phyloP scores from a whole-genome alignment of 2,113 vertebrate species.

The Thalassoma bifasciatum region DNA sequence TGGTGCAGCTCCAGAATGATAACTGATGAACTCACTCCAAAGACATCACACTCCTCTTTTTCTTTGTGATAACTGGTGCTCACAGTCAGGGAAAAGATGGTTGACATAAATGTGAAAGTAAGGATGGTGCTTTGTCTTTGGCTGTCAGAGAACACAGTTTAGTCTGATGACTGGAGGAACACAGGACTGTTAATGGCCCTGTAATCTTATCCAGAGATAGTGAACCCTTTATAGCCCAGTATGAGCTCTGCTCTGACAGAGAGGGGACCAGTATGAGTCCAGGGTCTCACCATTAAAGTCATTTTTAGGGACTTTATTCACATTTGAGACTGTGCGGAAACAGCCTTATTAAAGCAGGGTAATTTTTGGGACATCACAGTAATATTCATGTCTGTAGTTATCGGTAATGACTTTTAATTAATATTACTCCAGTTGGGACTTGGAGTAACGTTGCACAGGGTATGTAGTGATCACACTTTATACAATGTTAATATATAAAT shows the following conservation, averaged over 20 bases:
- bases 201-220: slow-evolving; percentile 35
- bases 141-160: not conserved
- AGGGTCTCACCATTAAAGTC: no score
- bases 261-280: not conserved
- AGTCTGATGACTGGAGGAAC: not conserved
- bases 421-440: no score
- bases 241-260: not conserved
- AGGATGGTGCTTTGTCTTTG: not conserved
- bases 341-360: not conserved
- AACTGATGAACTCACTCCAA: not conserved
- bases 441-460: no score
- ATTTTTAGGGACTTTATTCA: no score
- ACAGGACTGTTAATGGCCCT: slow-evolving; percentile 10
- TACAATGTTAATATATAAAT: no score
- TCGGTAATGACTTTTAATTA: not conserved
- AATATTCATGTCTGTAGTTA: not conserved
- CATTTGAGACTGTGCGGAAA: no score
- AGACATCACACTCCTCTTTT: not conserved
- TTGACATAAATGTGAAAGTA: slow-evolving; percentile 4
- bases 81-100: not conserved
- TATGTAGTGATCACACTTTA: no score
- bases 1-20: slow-evolving; percentile 1
- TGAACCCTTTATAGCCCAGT: slow-evolving; percentile 14
- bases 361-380: not conserved
- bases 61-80: not conserved